phyloP scores from a whole-genome alignment of 35 echinoderm and acorn worm species.

The Patiria miniata region DNA sequence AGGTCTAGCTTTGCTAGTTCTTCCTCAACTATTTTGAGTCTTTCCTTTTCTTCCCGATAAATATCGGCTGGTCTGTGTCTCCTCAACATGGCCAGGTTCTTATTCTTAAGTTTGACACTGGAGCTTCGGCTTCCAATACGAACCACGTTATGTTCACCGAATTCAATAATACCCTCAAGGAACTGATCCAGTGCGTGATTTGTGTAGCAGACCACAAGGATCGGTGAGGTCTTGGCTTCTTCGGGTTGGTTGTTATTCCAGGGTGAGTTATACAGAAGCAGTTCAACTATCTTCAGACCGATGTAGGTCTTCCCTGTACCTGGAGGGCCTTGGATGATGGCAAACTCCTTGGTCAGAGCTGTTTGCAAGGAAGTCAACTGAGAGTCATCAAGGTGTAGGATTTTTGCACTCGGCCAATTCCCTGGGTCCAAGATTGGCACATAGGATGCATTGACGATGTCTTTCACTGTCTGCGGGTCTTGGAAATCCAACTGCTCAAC shows the following conservation, averaged over 20 bases:
- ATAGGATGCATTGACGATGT: background rate
- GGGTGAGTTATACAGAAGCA: slow-evolving; percentile 52
- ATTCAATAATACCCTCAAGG: slow-evolving; percentile 76
- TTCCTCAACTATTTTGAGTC: background rate
- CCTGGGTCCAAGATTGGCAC: background rate
- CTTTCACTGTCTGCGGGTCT: background rate
- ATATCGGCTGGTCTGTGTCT: background rate
- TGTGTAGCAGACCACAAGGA: slow-evolving; percentile 86
- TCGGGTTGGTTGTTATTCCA: slow-evolving; percentile 13
- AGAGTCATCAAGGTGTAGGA: slow-evolving; percentile 49
- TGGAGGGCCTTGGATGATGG: slow-evolving; percentile 84
- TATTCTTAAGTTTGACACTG: slow-evolving; percentile 60
- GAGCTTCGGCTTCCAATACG: slow-evolving; percentile 85
- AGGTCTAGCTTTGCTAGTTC: background rate
- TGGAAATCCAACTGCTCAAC: background rate
- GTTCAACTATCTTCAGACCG: slow-evolving; percentile 72
- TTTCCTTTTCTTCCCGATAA: background rate
- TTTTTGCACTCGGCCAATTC: slow-evolving; percentile 48
- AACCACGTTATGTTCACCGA: slow-evolving; percentile 51
- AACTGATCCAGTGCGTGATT: slow-evolving; percentile 99
- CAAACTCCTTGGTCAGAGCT: slow-evolving; percentile 70
- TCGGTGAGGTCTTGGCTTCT: slow-evolving; percentile 44
- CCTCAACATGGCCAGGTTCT: background rate
- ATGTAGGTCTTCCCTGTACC: slow-evolving; percentile 92
- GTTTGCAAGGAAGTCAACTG: slow-evolving; percentile 57